Conservation (phyloP, 2,797 vertebrate species). For the Distichodus sexfasciatus region DNA sequence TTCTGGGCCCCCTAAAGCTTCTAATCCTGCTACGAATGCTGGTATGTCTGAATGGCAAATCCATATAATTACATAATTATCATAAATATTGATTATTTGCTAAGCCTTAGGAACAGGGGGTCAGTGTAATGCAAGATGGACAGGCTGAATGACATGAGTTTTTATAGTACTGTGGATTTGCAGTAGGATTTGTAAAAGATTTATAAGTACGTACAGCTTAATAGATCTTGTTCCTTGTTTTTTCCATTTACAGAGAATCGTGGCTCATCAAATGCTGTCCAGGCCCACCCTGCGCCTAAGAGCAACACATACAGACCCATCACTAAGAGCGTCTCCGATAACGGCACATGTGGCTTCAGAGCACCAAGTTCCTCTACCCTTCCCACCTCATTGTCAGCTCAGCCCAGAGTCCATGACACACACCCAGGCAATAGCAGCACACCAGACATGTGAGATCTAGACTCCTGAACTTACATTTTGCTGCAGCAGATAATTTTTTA, state of each 20-base stretch:
- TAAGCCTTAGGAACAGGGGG: no score
- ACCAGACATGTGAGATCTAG: conserved; percentile 43
- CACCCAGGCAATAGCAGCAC: conserved; percentile 33
- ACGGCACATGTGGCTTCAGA: conserved; percentile 70
- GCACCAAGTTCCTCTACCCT: conserved; percentile 61
- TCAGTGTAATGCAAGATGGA: no score
- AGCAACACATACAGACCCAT: conserved; percentile 81
- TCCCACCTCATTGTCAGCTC: conserved; percentile 46
- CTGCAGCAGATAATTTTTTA: not conserved
- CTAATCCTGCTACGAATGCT: conserved; percentile 67
- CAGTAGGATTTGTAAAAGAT: not conserved
- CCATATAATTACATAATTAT: not conserved
- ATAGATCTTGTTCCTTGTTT: not conserved
- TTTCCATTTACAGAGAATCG: conserved; percentile 65
- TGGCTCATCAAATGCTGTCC: conserved; percentile 65
- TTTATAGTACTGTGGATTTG: not conserved
- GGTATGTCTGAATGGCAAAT: no score
- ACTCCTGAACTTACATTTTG: not conserved
- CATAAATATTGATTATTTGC: not conserved
- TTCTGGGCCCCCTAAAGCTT: conserved; percentile 73
- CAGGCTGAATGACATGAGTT: no score
- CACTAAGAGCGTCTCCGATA: conserved; percentile 82
- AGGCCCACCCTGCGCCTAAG: conserved; percentile 80
- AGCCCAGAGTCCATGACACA: conserved; percentile 22
- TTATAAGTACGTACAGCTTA: not conserved